Percentiles rank a stretch among this genome's conserved stretches.
Evolutionary conservation across 2,113 vertebrate genomes (phyloP).

Genomic region (Plecotus auritus): DNA sequence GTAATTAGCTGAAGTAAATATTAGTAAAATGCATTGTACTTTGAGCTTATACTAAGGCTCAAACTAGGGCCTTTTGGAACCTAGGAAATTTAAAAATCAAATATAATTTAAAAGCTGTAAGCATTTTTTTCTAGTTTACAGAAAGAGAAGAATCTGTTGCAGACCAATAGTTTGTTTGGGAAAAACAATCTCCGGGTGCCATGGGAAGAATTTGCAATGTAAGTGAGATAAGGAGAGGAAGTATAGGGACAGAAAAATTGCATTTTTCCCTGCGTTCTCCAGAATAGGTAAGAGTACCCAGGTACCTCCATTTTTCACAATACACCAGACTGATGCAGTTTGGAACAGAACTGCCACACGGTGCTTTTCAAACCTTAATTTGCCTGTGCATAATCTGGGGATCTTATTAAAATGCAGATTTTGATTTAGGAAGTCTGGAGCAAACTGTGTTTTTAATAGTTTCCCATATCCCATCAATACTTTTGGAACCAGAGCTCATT

Average conservation of each 20-base stretch:
- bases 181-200: not conserved
- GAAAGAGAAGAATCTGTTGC: not conserved
- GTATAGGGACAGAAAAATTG: not conserved
- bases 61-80: not conserved
- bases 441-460: not conserved
- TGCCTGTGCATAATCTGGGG: not conserved
- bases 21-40: not conserved
- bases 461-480: not conserved
- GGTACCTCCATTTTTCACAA: not conserved
- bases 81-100: not conserved
- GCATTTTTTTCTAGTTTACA: not conserved
- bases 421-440: not conserved
- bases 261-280: not conserved
- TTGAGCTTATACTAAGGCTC: not conserved
- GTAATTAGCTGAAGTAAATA: not conserved
- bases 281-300: not conserved
- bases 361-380: not conserved
- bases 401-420: not conserved
- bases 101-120: not conserved
- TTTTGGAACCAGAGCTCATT: not conserved
- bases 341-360: not conserved
- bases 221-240: not conserved
- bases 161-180: not conserved
- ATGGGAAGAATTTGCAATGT: not conserved
- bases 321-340: not conserved